Evolutionary conservation across 2,113 vertebrate species (phyloP).

Genomic region (Platichthys flesus): DNA sequence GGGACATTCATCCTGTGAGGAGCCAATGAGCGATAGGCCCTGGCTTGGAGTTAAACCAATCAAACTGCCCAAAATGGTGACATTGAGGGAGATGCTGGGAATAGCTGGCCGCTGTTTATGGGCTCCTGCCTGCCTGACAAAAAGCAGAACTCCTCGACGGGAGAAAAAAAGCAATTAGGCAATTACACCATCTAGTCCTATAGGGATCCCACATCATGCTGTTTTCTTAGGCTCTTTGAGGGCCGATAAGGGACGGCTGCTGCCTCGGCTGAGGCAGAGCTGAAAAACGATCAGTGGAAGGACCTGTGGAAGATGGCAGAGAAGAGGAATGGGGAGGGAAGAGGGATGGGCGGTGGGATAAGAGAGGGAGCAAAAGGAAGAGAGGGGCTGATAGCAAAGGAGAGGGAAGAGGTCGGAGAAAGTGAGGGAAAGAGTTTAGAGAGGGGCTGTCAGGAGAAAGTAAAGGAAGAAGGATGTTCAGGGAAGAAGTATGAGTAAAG

Average conservation of each 20-base stretch:
- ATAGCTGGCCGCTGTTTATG: conserved; percentile 76
- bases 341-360: background rate
- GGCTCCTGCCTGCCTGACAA: conserved; percentile 77
- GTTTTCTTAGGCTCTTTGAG: conserved; percentile 81
- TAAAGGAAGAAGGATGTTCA: conserved; percentile 40
- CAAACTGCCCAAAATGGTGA: conserved; percentile 51
- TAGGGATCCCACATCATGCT: conserved; percentile 75
- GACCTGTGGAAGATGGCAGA: conserved; percentile 42
- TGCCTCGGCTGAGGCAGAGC: conserved; percentile 16
- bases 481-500: conserved; percentile 9
- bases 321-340: conserved; percentile 53
- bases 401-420: conserved; percentile 23
- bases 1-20: conserved; percentile 74
- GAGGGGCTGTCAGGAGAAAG: conserved; percentile 47
- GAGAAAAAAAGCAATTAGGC: conserved; percentile 84
- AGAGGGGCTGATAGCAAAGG: background rate
- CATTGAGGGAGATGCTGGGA: conserved; percentile 75
- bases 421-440: conserved; percentile 56
- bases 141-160: conserved; percentile 79
- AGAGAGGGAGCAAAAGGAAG: conserved; percentile 19
- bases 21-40: conserved; percentile 71
- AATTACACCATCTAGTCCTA: conserved; percentile 78
- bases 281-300: conserved; percentile 58
- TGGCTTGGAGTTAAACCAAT: conserved; percentile 68
- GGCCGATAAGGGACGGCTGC: conserved; percentile 74